A percentile compares a stretch with the other conserved stretches of the same genome.
Conservation (phyloP, 2,797 vertebrate species). For the Notolepis coatsorum region DNA sequence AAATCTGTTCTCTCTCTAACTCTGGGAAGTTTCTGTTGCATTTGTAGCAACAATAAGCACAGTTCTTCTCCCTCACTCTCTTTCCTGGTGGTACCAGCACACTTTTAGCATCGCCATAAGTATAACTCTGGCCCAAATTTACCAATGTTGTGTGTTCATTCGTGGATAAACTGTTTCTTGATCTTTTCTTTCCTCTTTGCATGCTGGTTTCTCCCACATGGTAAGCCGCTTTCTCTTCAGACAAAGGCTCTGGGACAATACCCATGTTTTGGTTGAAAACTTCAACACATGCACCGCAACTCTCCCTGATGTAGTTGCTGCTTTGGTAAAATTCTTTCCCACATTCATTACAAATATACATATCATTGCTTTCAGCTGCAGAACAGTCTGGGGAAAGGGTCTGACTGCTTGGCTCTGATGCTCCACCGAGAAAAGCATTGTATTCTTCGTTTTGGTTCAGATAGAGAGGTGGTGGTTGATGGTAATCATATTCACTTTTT, state of each 20-base stretch:
- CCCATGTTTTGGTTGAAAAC: background rate
- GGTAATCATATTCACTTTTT: too few relatives aligned
- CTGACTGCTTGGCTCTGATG: too few relatives aligned
- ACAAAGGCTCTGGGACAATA: background rate
- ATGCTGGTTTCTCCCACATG: background rate
- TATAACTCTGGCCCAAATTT: background rate
- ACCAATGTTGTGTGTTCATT: background rate
- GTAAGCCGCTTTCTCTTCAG: background rate
- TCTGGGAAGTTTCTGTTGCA: background rate
- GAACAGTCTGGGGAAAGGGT: too few relatives aligned
- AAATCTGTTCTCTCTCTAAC: background rate
- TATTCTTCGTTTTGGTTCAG: too few relatives aligned
- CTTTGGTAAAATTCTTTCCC: background rate
- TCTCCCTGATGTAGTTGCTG: background rate
- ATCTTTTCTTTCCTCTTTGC: background rate
- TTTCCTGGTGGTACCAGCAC: background rate
- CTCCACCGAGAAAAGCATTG: too few relatives aligned
- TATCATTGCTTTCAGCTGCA: too few relatives aligned
- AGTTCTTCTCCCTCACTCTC: background rate
- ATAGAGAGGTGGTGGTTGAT: too few relatives aligned
- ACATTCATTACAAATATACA: background rate
- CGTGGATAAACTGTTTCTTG: background rate
- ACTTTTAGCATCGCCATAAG: background rate
- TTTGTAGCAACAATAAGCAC: background rate
- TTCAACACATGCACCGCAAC: background rate